Conservation (phyloP, 2,797 vertebrate genomes). For the Meriones psammophilus region DNA sequence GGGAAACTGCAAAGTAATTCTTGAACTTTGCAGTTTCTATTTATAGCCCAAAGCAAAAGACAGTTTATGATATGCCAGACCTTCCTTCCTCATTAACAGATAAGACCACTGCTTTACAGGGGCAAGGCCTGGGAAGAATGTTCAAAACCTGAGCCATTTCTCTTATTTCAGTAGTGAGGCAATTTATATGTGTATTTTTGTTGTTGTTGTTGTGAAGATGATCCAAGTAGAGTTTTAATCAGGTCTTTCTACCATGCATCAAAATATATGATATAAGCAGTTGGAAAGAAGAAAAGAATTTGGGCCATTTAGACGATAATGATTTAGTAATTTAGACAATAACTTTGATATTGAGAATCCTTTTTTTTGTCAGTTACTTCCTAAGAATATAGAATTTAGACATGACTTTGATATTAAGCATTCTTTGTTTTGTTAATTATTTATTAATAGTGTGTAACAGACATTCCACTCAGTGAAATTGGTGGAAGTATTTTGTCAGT, state of each 20-base stretch:
- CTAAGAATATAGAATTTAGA: not conserved
- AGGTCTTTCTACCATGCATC: not conserved
- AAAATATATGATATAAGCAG: not conserved
- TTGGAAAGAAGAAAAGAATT: not conserved
- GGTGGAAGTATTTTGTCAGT: too few relatives aligned
- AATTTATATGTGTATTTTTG: not conserved
- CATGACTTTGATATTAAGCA: not conserved
- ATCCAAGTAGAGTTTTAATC: not conserved
- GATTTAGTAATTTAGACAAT: not conserved
- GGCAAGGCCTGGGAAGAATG: not conserved
- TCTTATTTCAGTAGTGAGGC: too few relatives aligned
- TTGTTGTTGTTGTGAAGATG: not conserved
- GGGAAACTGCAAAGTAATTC: not conserved
- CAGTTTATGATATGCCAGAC: not conserved
- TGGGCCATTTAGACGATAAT: not conserved
- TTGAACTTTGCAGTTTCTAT: not conserved
- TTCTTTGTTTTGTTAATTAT: not conserved
- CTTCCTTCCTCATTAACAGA: not conserved
- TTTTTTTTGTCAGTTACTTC: not conserved
- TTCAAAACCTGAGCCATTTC: not conserved
- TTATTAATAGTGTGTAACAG: too few relatives aligned
- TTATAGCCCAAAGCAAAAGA: not conserved
- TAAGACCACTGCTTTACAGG: not conserved
- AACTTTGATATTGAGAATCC: not conserved
- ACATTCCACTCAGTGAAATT: too few relatives aligned